Base-by-base conservation (phyloP, 2,113 vertebrate genomes). In the Peromyscus californicus region DNA sequence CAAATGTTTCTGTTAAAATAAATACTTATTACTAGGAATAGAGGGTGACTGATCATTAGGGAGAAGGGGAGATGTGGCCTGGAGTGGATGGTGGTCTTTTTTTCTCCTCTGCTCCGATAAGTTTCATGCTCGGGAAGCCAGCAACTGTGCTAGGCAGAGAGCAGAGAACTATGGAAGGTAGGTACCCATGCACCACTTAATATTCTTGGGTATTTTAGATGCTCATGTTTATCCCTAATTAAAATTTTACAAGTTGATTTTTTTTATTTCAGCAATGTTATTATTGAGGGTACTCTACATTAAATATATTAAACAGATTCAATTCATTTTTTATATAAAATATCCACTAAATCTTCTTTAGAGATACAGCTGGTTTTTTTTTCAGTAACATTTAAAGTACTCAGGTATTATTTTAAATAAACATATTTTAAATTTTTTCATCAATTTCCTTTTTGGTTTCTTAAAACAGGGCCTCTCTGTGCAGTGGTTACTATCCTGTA, bases 341-440 rank as follows among this genome's bases (percentile, higher is more conserved):
- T 51, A 51, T 51, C 51, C 9, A 51, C 51, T 51, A 51, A 51
- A 9, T 51, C 51, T 51, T 51, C 51, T 51, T 51, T 51, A 11
- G 51, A 51, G 51, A 51, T 51, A 51, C 51, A 51, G 51, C 51
- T 51, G 51, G 9, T 7, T 51, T 51, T 51, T 51, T 11, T 51
- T 51, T 51, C 51, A 51, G 10, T 51, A 51, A 51, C 51, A 51
- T 51, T 51, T 51, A 51, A 51, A 51, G 51, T 51, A 51, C 9
- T 51, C 51, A 51, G 51, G 51, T 51, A 51, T 51, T 51, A 82
- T 72, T 95, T 88, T 88, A 93, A 21, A 85, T 91, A 72, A 75
- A 96, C 97, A 97, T 63, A 96, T 95, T 83, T 96, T 96, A 79
- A 79, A 80, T 48, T 24, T 89, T 39, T 84, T 61, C 61, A 39